A percentile compares a stretch with the other conserved stretches of the same genome.
phyloP scores from a whole-genome alignment of 2,888 invertebrate genomes.

The Macrostomum cliftonense region DNA sequence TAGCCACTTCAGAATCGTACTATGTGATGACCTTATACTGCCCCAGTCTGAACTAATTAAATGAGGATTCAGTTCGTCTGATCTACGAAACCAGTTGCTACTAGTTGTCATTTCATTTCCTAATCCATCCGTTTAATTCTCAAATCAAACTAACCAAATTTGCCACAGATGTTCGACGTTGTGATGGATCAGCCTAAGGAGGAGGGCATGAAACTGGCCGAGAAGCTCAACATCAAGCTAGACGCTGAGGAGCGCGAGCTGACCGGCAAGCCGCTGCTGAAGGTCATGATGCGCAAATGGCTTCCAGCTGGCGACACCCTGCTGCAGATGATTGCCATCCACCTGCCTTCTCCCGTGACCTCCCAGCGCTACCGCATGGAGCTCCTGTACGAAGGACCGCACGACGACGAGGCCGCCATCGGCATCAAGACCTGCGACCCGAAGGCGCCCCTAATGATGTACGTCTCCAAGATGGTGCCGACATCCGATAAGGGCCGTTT shows the following conservation, averaged over 20 bases:
- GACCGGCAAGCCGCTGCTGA: slow-evolving; percentile 82
- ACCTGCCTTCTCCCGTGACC: slow-evolving; percentile 91
- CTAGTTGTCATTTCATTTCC: too few species aligned
- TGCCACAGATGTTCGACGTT: slow-evolving; percentile 51
- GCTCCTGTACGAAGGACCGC: slow-evolving; percentile 95
- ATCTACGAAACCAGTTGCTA: too few species aligned
- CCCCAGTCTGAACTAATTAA: too few species aligned
- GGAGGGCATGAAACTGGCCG: slow-evolving; percentile 64
- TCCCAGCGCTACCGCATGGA: slow-evolving; percentile 97
- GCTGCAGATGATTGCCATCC: slow-evolving; percentile 99
- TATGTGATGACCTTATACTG: too few species aligned
- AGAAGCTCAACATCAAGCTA: slow-evolving; percentile 73
- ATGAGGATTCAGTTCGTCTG: too few species aligned
- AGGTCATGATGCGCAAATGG: slow-evolving; percentile 97
- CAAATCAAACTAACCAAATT: too few species aligned
- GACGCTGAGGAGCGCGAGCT: slow-evolving; percentile 86
- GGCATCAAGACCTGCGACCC: slow-evolving; percentile 68
- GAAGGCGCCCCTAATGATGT: slow-evolving; percentile 97
- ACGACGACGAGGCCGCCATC: slow-evolving; percentile 73
- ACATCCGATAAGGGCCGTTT: slow-evolving; percentile 98
- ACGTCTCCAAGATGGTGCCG: slow-evolving; percentile 99
- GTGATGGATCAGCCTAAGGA: slow-evolving; percentile 89
- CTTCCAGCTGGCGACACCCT: slow-evolving; percentile 96
- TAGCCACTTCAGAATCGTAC: too few species aligned
- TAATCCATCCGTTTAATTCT: too few species aligned